phyloP scores from a whole-genome alignment of 2,113 vertebrate species.

The Boleophthalmus pectinirostris region DNA sequence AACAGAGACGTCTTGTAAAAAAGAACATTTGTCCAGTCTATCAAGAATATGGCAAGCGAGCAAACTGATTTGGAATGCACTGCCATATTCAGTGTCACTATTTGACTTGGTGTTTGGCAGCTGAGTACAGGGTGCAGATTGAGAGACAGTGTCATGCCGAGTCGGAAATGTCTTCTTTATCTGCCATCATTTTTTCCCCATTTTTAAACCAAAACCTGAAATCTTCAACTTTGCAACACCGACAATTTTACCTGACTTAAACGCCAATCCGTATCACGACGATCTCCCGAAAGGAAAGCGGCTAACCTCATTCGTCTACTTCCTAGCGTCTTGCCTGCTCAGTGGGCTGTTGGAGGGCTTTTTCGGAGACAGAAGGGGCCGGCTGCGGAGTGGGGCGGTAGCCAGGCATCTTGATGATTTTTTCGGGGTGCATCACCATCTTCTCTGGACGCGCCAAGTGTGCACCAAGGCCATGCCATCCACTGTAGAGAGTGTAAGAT shows the following conservation, averaged over 20 bases:
- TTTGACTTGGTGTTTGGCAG: conserved; percentile 72
- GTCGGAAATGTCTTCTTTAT: conserved; percentile 55
- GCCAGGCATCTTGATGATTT: conserved; percentile 77
- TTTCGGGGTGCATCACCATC: conserved; percentile 73
- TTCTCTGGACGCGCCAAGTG: conserved; percentile 67
- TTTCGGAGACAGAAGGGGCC: conserved; percentile 78
- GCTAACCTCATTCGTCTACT: conserved; percentile 37
- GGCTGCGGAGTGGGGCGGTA: conserved; percentile 71
- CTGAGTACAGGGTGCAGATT: conserved; percentile 62
- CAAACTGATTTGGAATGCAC: conserved; percentile 65
- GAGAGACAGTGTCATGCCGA: conserved; percentile 68
- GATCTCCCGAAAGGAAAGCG: conserved; percentile 7
- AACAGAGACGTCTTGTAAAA: conserved; percentile 47
- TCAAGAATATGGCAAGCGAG: conserved; percentile 61
- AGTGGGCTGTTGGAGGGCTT: conserved; percentile 77
- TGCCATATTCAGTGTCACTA: conserved; percentile 71
- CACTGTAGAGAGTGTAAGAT: conserved; percentile 47
- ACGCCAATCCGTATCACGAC: conserved; percentile 35
- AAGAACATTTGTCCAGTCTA: conserved; percentile 65
- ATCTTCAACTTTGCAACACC: conserved; percentile 15
- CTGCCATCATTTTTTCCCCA: conserved; percentile 40
- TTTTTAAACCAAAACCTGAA: conserved; percentile 15
- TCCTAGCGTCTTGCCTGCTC: conserved; percentile 52
- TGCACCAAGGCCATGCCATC: conserved; percentile 72
- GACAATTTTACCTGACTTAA: conserved; percentile 9